Evolutionary conservation across 2,113 vertebrate genomes (phyloP).

Genomic region (Sturnus vulgaris): DNA sequence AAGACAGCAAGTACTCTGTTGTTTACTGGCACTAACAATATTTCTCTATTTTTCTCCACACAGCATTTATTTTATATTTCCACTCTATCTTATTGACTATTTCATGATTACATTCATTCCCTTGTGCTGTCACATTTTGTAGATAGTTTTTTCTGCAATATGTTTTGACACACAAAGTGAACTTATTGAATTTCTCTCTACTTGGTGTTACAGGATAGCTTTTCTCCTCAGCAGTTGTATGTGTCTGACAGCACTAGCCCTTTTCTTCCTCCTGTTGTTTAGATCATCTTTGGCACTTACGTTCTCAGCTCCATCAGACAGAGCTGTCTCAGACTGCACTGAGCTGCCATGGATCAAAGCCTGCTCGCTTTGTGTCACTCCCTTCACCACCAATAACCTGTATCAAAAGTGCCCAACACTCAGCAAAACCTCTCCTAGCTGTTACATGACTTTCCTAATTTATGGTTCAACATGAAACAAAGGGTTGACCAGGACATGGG

Average conservation of each 20-base stretch:
- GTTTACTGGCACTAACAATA: constrained; percentile 6
- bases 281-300: background rate
- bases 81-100: constrained; percentile 18
- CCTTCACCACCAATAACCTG: background rate
- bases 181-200: constrained; percentile 30
- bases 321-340: background rate
- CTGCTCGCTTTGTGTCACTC: background rate
- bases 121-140: constrained; percentile 1
- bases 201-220: background rate
- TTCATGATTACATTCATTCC: constrained; percentile 15
- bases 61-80: constrained; percentile 45
- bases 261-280: background rate
- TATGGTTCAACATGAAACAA: background rate
- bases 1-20: background rate
- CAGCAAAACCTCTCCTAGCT: background rate
- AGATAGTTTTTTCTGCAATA: constrained; percentile 18
- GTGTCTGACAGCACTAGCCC: background rate
- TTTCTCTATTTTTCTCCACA: background rate
- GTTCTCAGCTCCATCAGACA: background rate
- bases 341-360: background rate
- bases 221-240: background rate
- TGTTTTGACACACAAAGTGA: constrained; percentile 37
- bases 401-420: background rate
- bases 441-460: background rate
- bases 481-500: background rate